A percentile compares a stretch with the other conserved stretches of the same genome.
Evolutionary conservation across 2,797 vertebrate species (phyloP).

Genomic region (Epinephelus awoara): DNA sequence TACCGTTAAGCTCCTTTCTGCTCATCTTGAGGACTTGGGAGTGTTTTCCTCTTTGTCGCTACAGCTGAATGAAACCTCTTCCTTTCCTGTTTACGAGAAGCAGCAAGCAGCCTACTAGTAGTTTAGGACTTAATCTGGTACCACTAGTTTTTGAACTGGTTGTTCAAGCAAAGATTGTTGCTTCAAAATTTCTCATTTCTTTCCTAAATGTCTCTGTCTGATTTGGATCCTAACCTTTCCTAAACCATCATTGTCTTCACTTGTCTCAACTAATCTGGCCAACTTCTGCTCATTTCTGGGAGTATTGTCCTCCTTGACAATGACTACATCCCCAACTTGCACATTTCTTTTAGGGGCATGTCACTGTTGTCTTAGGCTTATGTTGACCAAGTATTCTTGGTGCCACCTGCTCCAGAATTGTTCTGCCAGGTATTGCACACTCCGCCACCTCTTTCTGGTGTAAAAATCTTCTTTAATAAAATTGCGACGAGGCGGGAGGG

Average conservation of each 20-base stretch:
- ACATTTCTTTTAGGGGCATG: slow-evolving; percentile 11
- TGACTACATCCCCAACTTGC: slow-evolving; percentile 20
- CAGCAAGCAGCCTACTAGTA: too few relatives aligned
- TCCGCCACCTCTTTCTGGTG: not conserved
- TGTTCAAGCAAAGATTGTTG: slow-evolving; percentile 28
- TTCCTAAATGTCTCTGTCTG: slow-evolving; percentile 24
- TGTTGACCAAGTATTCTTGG: slow-evolving; percentile 47
- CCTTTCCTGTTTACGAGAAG: too few relatives aligned
- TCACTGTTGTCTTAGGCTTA: slow-evolving; percentile 46
- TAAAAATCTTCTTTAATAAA: slow-evolving; percentile 29
- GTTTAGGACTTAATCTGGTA: slow-evolving; percentile 8
- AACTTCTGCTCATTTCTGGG: slow-evolving; percentile 53
- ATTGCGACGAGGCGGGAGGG: slow-evolving; percentile 13
- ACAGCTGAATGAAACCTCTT: too few relatives aligned
- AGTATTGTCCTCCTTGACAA: slow-evolving; percentile 54
- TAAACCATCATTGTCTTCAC: slow-evolving; percentile 37
- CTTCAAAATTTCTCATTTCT: slow-evolving; percentile 34
- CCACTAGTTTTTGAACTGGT: slow-evolving; percentile 36
- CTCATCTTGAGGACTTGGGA: too few relatives aligned
- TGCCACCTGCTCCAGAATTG: slow-evolving; percentile 43
- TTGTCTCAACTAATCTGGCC: slow-evolving; percentile 32
- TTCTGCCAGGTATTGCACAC: not conserved
- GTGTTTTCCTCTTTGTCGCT: too few relatives aligned
- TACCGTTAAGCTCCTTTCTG: too few relatives aligned
- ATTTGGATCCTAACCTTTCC: slow-evolving; percentile 43